Conservation (phyloP, 2,113 vertebrate genomes). For the Tachuris rubrigastra region DNA sequence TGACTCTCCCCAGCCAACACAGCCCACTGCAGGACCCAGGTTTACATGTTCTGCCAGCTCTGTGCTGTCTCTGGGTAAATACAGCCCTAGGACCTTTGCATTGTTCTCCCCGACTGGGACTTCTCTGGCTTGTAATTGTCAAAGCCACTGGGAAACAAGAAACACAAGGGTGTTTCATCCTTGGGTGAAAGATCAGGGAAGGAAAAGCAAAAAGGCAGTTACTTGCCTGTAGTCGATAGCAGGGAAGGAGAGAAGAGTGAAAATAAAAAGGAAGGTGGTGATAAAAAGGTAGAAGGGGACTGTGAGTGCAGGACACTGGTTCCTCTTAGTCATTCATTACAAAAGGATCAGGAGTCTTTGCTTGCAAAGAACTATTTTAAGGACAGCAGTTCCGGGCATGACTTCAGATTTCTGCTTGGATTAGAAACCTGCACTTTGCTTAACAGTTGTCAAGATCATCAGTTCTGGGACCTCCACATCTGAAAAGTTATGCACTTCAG, state of each 20-base stretch:
- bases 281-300: not conserved
- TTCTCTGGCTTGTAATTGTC: not conserved
- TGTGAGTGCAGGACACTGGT: not conserved
- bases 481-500: not conserved
- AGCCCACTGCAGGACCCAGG: not conserved
- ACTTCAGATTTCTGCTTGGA: not conserved
- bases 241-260: not conserved
- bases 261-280: not conserved
- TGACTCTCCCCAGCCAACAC: not conserved
- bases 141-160: not conserved
- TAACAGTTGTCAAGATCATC: constrained; percentile 13
- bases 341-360: not conserved
- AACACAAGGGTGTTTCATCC: not conserved
- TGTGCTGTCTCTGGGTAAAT: not conserved
- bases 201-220: not conserved
- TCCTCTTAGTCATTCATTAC: not conserved
- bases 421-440: not conserved
- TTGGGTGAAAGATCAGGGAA: not conserved
- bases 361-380: not conserved
- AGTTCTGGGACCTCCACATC: not conserved
- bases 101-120: not conserved
- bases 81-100: not conserved
- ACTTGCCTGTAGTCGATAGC: not conserved
- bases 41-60: not conserved
- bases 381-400: not conserved